Conservation (phyloP, 2,797 vertebrate species). For the Forpus xanthops region DNA sequence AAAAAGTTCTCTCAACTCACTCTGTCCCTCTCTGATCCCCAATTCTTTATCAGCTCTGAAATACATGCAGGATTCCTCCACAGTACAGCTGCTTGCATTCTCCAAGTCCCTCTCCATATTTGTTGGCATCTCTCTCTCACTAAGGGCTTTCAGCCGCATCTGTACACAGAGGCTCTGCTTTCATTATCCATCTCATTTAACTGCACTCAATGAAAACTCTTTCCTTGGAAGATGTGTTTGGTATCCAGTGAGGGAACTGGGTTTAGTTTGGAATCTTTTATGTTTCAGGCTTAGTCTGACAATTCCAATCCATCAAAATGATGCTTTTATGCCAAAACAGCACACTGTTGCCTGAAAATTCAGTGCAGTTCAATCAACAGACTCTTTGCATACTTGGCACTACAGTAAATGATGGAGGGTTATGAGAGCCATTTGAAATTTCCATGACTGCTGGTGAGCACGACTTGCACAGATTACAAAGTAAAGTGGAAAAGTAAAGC, state of each 20-base stretch:
- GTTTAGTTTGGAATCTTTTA: background rate
- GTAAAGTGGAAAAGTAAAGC: background rate
- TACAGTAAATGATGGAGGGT: background rate
- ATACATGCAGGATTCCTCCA: conserved; percentile 3
- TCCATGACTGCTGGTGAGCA: background rate
- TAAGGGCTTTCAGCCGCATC: conserved; percentile 21
- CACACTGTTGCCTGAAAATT: background rate
- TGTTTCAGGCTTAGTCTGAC: background rate
- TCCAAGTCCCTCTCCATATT: background rate
- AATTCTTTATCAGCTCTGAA: conserved; percentile 21
- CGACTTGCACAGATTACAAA: background rate
- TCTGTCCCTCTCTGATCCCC: conserved; percentile 1
- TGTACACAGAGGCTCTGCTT: conserved; percentile 27
- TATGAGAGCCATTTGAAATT: background rate
- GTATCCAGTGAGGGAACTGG: background rate
- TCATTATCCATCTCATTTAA: background rate
- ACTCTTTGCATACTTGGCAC: background rate
- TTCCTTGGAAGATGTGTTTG: background rate
- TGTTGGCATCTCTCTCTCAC: conserved; percentile 25
- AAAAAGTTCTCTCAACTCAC: background rate
- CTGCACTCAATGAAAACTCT: background rate
- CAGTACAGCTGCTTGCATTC: background rate
- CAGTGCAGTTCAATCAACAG: background rate
- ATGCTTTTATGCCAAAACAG: background rate
- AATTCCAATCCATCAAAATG: background rate